Evolutionary conservation across 35 echinoderm and acorn worm genomes (phyloP), one percentile per base, ranked within the genome.

Genomic region (Stichopus chloronotus): DNA sequence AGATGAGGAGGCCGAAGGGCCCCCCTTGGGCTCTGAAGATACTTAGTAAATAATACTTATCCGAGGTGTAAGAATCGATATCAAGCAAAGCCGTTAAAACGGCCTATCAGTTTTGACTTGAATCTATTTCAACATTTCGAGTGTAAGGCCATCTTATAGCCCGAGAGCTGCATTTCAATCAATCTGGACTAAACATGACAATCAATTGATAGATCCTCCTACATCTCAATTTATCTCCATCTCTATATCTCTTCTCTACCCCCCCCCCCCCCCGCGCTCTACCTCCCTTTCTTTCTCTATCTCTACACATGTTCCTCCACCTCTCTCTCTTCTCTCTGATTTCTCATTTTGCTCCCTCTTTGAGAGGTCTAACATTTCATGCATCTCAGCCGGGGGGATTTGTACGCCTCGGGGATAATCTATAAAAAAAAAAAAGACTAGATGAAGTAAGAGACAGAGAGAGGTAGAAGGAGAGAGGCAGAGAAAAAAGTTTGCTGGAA

Each of bases 111-210:
- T 85, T 25, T 85, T 58, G 24, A 43, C 30, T 58, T 85, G 82
- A 57, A 60, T 85, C 82, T 58, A 85, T 85, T 85, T 85, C 82
- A 85, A 57, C 22, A 58, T 85, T n/a, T 85, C 82, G 82, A 85
- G 82, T 85, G 82, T 19, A 21, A 85, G 56, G 4, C 82, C 82
- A 59, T 85, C 82, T 4, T 85, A 14, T 21, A 56, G 55, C 55
- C 56, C 10, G 82, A 8, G 69, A 74, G 82, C 82, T 85, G 17
- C 58, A 58, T 58, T 85, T 58, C 82, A 85, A 59, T 58, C 82
- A 85, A 85, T 85, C 82, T 58, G 21, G 82, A n/a, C 7, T 43
- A 23, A 59, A 4, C 22, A 74, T 74, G 69, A n/a, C 55, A 58
- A 85, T 85, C 82, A 85, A 58, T 58, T 57, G 82, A 85, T 58